Base-by-base conservation (phyloP, 1,140 invertebrate genomes). In the Bombus haemorrhoidalis region DNA sequence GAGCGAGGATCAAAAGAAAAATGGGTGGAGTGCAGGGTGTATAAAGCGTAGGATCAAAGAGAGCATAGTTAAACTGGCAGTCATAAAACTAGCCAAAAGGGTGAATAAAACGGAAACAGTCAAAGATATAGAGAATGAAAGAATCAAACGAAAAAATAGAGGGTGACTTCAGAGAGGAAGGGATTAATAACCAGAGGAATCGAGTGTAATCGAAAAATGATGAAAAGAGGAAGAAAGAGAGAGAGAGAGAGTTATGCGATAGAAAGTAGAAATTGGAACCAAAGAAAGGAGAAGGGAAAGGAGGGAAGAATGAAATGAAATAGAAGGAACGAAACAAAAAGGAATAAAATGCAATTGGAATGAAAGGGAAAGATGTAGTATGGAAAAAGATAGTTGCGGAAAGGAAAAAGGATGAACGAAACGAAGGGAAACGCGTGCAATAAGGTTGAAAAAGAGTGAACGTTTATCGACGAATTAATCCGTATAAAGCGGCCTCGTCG, bases 391-490 rank as follows among this genome's bases (percentile, higher is more conserved):
- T 25, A 13, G 12, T 53, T 8, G 6, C 18, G 1, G 18, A 22
- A 22, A 37, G 12, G 25, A n/a, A 25, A 12, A 12, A 18, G 32
- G 10, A 39, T 25, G 9, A 28, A 25, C 32, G 64, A 37, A 18
- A 4, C 3, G 34, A 28, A 39, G 68, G 25, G 25, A 28, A 72
- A 73, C 41, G 32, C 32, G 43, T 15, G 73, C 32, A 28, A 75
- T 75, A 34, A 37, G 34, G 32, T 37, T 64, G 57, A 32, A 41
- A 78, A 77, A 34, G 39, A 28, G 62, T 57, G 86, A 87, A 68
- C 85, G 79, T 87, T 87, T 87, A 90, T 87, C 82, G 81, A 82
- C 64, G 74, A 84, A 85, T 87, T 82, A 87, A 89, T 82, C 77
- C 80, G 47, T 57, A 75, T 80, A 78, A 87, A 88, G 75, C 78